Base-by-base conservation (phyloP, 2,113 vertebrate genomes). In the Heliornis fulica region DNA sequence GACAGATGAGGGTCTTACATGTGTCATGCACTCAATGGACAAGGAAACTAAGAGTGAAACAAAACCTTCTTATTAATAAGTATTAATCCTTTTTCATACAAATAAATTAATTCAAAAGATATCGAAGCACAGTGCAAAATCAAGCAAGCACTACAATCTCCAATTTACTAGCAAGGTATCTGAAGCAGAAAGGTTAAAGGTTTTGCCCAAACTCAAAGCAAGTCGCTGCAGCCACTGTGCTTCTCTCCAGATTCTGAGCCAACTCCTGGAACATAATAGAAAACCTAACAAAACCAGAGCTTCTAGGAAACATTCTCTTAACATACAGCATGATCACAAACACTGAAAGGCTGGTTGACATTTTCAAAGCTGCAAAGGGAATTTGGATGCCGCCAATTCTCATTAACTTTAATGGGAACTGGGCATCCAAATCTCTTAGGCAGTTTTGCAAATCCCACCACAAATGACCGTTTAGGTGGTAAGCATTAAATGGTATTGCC, bases 281-380 rank as follows among this genome's bases (percentile, higher is more conserved):
- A 93, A 95, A 63, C 50, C 59, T 89, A 93, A 95, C 70, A 95
- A 94, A 96, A 94, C 41, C 82, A 90, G 91, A 91, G 91, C 89
- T 71, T 87, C 70, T 57, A 95, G 81, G 93, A 96, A 94, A 94
- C 61, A 83, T 66, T 93, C 84, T 87, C 87, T 90, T 86, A 94
- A 94, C 61, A 43, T 93, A 91, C 78, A 96, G 78, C 80, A 91
- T 78, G 89, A 94, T 95, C 95, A 95, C 96, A 94, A 95, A 95
- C 86, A 89, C 83, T 94, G 87, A 89, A 91, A 93, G 87, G 66
- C 91, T 83, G 84, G 91, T 91, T 96, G 96, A 95, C 91, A 96
- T 97, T 96, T 96, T 89, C 96, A 96, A 87, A 96, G 87, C 95
- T 93, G 95, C 91, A 97, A 92, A 89, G 95, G 93, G 94, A 94